Evolutionary conservation across 2,113 vertebrate species (phyloP).

Genomic region (Mandrillus leucophaeus): DNA sequence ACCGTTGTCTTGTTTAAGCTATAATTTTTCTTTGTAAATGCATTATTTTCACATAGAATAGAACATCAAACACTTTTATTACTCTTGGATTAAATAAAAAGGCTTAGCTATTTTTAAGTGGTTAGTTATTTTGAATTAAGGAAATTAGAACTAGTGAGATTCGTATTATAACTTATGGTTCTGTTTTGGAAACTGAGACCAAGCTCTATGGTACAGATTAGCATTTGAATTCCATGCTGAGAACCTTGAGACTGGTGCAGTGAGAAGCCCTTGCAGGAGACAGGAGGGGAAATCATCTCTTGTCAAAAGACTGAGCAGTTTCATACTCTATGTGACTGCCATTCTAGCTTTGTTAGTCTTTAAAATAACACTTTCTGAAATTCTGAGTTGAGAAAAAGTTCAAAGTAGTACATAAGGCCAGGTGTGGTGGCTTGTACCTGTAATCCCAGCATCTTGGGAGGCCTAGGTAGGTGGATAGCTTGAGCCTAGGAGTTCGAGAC

Average conservation of each 20-base stretch:
- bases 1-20: background rate
- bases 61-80: background rate
- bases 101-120: background rate
- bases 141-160: background rate
- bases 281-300: background rate
- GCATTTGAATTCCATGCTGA: conserved; percentile 71
- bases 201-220: conserved; percentile 26
- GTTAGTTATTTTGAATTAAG: conserved; percentile 30
- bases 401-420: background rate
- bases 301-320: conserved; percentile 52
- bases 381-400: background rate
- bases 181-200: background rate
- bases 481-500: too few species aligned
- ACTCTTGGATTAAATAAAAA: background rate
- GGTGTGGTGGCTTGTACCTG: too few species aligned
- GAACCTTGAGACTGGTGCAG: conserved; percentile 64
- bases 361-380: background rate
- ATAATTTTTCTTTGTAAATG: background rate
- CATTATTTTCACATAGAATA: background rate
- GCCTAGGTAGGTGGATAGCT: too few species aligned
- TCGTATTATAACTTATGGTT: background rate
- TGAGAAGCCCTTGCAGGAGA: conserved; percentile 59
- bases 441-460: too few species aligned
- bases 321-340: background rate
- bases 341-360: background rate